phyloP scores from a whole-genome alignment of 2,113 vertebrate genomes.

The Prinia subflava region DNA sequence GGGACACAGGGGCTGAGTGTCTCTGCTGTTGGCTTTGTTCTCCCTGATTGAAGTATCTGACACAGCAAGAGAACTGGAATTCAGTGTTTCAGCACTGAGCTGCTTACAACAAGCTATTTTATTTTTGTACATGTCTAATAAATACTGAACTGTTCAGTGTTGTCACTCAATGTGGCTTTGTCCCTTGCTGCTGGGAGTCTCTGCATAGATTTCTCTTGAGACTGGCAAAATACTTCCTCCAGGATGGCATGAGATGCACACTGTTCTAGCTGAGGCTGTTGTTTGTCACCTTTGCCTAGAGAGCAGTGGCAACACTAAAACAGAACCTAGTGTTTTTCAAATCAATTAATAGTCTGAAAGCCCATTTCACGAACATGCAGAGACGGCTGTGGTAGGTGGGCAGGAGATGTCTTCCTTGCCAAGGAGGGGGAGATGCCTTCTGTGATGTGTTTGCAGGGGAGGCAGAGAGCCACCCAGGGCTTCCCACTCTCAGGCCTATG shows the following conservation, averaged over 20 bases:
- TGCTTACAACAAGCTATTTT: slow-evolving; percentile 13
- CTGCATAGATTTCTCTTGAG: neutral
- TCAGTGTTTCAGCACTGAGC: neutral
- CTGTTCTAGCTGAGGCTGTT: neutral
- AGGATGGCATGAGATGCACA: neutral
- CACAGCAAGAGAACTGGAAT: slow-evolving; percentile 2
- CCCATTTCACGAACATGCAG: neutral
- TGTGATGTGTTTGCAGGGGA: neutral
- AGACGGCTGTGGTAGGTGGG: neutral
- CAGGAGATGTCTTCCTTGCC: neutral
- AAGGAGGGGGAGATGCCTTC: neutral
- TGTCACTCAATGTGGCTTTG: neutral
- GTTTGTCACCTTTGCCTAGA: neutral
- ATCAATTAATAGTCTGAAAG: neutral
- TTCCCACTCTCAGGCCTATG: neutral
- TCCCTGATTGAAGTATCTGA: neutral
- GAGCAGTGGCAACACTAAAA: neutral
- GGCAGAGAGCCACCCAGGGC: neutral
- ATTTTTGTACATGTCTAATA: neutral
- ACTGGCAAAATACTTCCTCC: neutral
- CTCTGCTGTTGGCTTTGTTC: slow-evolving; percentile 6
- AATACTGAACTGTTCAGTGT: slow-evolving; percentile 1
- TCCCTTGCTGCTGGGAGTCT: neutral
- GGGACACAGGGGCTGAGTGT: neutral
- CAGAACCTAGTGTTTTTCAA: neutral